Conservation (phyloP, 2,888 invertebrate genomes). For the Muscina levida region DNA sequence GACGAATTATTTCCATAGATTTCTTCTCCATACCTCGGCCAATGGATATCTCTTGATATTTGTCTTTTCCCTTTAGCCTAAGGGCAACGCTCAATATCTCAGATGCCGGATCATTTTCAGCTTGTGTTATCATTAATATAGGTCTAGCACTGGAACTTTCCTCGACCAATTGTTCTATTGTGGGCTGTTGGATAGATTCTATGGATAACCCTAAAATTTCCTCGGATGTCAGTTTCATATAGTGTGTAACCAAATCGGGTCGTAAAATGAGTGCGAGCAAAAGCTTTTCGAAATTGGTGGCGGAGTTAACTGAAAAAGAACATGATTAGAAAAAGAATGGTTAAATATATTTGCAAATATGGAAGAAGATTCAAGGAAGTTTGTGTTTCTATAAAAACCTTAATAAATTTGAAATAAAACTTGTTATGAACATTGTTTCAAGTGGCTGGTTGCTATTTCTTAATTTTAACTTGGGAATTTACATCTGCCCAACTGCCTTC, state of each 20-base stretch:
- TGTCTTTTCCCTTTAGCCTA: conserved; percentile 79
- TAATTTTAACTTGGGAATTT: too few relatives aligned
- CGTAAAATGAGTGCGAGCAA: conserved; percentile 89
- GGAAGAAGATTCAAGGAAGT: too few relatives aligned
- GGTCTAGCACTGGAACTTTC: conserved; percentile 83
- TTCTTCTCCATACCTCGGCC: conserved; percentile 88
- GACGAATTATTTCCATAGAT: conserved; percentile 82
- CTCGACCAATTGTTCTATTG: conserved; percentile 76
- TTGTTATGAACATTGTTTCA: too few relatives aligned
- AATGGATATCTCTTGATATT: conserved; percentile 87
- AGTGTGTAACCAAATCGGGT: conserved; percentile 90
- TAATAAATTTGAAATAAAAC: too few relatives aligned
- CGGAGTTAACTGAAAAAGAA: conserved; percentile 15
- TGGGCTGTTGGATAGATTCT: conserved; percentile 75
- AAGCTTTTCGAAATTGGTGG: conserved; percentile 75
- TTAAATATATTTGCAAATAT: too few relatives aligned
- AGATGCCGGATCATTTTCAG: conserved; percentile 94
- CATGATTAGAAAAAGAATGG: too few relatives aligned
- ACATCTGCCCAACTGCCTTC: too few relatives aligned
- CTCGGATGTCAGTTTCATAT: conserved; percentile 83
- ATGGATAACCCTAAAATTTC: conserved; percentile 82
- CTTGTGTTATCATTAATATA: conserved; percentile 90
- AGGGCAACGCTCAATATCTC: conserved; percentile 87
- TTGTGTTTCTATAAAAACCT: too few relatives aligned
- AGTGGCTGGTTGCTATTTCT: too few relatives aligned